Evolutionary conservation across 2,888 invertebrate species (phyloP).

Genomic region (Stenolophus ochropezus): DNA sequence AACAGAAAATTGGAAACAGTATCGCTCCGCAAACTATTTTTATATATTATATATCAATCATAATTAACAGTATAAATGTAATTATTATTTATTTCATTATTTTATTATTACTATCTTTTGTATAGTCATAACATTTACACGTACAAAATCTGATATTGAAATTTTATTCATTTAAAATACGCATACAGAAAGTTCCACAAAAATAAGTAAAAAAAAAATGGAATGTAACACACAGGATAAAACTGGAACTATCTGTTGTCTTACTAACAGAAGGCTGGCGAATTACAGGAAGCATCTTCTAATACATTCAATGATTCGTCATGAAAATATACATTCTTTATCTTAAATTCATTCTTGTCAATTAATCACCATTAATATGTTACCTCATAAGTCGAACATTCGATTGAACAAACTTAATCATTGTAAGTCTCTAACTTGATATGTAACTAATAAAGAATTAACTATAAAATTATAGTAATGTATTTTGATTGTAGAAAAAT

Average conservation of each 20-base stretch:
- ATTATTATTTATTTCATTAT: slow-evolving; percentile 46
- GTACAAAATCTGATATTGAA: slow-evolving; percentile 58
- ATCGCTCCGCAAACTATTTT: slow-evolving; percentile 21
- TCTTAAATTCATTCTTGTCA: slow-evolving; percentile 25
- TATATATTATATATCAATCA: slow-evolving; percentile 54
- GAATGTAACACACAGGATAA: neutral
- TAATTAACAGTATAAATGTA: slow-evolving; percentile 53
- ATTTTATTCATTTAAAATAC: slow-evolving; percentile 52
- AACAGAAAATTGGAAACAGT: slow-evolving; percentile 1
- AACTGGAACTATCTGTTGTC: slow-evolving; percentile 17
- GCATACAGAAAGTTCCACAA: slow-evolving; percentile 37
- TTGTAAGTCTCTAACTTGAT: slow-evolving; percentile 19
- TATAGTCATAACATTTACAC: slow-evolving; percentile 57
- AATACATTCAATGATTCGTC: slow-evolving; percentile 39
- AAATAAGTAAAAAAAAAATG: neutral
- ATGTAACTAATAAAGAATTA: slow-evolving; percentile 31
- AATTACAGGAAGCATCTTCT: slow-evolving; percentile 56
- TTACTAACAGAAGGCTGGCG: slow-evolving; percentile 50
- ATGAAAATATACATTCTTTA: slow-evolving; percentile 43
- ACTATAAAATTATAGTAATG: slow-evolving; percentile 22
- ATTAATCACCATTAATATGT: slow-evolving; percentile 39
- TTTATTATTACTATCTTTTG: slow-evolving; percentile 51
- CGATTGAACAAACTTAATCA: slow-evolving; percentile 11
- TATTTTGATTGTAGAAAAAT: slow-evolving; percentile 38
- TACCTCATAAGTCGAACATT: slow-evolving; percentile 25